Evolutionary conservation across 1,140 invertebrate species (phyloP), one percentile per base, ranked within the genome.

Genomic region (Carcinoscorpius rotundicauda): DNA sequence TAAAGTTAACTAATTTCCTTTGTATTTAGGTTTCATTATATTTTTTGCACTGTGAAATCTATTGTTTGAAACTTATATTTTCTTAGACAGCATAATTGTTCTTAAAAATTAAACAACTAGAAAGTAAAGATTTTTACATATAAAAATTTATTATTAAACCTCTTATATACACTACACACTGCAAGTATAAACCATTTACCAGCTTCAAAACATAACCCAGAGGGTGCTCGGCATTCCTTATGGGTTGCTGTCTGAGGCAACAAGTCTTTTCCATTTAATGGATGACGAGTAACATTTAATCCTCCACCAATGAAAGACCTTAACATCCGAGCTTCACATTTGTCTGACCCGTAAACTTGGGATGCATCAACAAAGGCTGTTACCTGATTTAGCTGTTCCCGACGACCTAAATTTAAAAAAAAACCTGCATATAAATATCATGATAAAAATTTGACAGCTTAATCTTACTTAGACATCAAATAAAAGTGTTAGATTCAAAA

Each of bases 151-250:
- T 1, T 29, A 29, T 29, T 29, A 29, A 29, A 29, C 29, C 29
- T 1, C 29, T 29, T 29, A 29, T 29, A 29, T 2, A 29, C 29
- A 29, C 29, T 29, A 29, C 2, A 29, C 29, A 29, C 29, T 29
- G 29, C 29, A 29, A 55, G n/a, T 8, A 55, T 8, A 55, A 55
- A 55, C n/a, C n/a, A 8, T 55, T 56, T 55, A 69, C 68, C 91
- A 65, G 85, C 91, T 75, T 88, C 86, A 72, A 93, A 94, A 75
- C 91, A 95, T 60, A 83, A 85, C 5, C 89, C 87, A 61, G 86
- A 90, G 4, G 84, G 79, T 0, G 91, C 85, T 74, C 89, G 90
- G 73, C 91, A 94, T 76, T 96, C 91, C 0, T 89, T 87, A 79
- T 92, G 87, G 9, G 78, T 81, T 29, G 84, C 80, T 4, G 82